These are phyloP conservation scores for Micrasema minimum DNA, from an alignment of 1,140 invertebrate species.

Conservation along the genomic window DNA sequence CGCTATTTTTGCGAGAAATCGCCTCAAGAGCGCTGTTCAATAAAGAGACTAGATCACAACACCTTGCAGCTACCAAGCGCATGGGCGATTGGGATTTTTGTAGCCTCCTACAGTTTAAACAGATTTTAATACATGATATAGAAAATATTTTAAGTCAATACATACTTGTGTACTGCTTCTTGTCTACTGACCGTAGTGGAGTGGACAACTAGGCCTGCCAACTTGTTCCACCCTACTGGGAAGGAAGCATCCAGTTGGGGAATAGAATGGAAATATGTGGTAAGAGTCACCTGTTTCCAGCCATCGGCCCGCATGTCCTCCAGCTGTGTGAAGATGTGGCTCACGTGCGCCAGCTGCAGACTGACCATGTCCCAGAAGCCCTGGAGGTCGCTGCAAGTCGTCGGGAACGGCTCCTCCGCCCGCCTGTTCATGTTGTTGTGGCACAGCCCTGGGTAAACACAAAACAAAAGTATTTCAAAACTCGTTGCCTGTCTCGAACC, in stretches of 20 bases:
- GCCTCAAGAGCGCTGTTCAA: no score
- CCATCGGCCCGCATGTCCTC: conserved; percentile 18
- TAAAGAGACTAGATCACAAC: no score
- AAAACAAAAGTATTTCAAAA: no score
- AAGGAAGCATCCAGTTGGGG: background rate
- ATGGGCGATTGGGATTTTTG: no score
- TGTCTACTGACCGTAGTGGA: background rate
- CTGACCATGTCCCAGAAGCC: conserved; percentile 98
- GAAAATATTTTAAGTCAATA: background rate
- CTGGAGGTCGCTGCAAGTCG: conserved; percentile 87
- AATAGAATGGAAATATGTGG: background rate
- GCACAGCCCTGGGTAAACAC: conserved; percentile 65
- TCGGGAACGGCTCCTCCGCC: conserved; percentile 84
- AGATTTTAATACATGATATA: no score
- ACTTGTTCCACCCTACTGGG: no score
- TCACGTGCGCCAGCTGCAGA: conserved; percentile 72
- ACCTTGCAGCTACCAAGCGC: no score
- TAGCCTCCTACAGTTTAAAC: no score
- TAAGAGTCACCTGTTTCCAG: conserved; percentile 45
- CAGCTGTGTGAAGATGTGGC: conserved; percentile 40
- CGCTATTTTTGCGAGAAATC: no score
- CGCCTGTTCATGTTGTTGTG: conserved; percentile 74
- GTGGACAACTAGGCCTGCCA: no score
- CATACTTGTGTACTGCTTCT: background rate
- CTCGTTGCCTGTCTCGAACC: no score